These are phyloP conservation scores for Dryomyza anilis DNA, from an alignment of 2,888 invertebrate genomes.

Conservation along the genomic window DNA sequence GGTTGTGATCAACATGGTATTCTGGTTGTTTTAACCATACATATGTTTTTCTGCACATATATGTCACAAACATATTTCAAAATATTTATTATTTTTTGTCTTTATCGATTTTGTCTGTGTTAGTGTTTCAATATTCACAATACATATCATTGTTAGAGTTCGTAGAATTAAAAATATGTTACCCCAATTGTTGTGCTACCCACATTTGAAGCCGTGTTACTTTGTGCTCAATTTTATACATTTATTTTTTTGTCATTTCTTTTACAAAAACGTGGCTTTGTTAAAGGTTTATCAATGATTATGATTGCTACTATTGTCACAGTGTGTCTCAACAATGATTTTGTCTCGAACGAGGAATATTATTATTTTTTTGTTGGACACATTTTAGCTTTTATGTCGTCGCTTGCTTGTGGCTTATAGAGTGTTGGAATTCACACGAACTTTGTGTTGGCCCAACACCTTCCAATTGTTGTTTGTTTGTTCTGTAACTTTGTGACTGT, in stretches of 20 bases:
- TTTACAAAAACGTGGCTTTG: no score
- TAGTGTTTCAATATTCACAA: conserved; percentile 14
- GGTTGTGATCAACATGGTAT: no score
- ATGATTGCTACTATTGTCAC: no score
- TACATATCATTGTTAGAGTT: conserved; percentile 33
- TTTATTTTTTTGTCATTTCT: background rate
- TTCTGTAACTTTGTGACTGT: background rate
- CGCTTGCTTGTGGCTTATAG: background rate
- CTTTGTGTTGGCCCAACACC: conserved; percentile 54
- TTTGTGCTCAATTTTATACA: background rate
- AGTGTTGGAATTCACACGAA: conserved; percentile 54
- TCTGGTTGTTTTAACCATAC: no score
- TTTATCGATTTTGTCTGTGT: no score
- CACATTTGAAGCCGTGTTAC: background rate
- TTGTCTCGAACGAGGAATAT: no score
- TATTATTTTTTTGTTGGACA: no score
- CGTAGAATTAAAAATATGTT: conserved; percentile 34
- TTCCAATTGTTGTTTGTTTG: conserved; percentile 23
- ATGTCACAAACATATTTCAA: background rate
- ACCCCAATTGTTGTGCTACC: background rate
- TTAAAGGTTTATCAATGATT: no score
- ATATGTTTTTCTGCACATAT: background rate
- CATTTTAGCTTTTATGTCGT: background rate
- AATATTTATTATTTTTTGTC: background rate
- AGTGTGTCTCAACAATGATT: no score